phyloP scores from a whole-genome alignment of 2,113 vertebrate species.

The Crocuta crocuta region DNA sequence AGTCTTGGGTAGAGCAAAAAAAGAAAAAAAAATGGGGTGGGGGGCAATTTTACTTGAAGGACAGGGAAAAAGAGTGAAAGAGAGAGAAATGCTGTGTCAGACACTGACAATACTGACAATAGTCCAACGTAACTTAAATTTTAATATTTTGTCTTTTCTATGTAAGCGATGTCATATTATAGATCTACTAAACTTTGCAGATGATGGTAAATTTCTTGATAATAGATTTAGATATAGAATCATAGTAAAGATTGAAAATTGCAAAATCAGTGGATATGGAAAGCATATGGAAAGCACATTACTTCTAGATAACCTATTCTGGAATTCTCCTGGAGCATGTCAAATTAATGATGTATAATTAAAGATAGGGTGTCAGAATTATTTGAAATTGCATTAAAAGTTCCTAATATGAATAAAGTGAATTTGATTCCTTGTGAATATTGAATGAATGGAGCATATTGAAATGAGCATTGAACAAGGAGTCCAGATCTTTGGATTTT shows the following conservation, averaged over 20 bases:
- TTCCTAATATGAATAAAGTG: neutral
- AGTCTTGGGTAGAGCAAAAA: slow-evolving; percentile 84
- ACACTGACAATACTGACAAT: slow-evolving; percentile 74
- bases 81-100: slow-evolving; percentile 61
- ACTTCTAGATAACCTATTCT: slow-evolving; percentile 37
- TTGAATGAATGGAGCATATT: neutral
- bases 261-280: slow-evolving; percentile 42
- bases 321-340: slow-evolving; percentile 46
- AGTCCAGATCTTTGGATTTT: neutral
- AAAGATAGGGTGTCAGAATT: neutral
- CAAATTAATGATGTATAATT: slow-evolving; percentile 49
- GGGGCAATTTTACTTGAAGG: slow-evolving; percentile 86
- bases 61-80: slow-evolving; percentile 30
- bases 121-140: slow-evolving; percentile 69
- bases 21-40: slow-evolving; percentile 82
- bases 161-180: slow-evolving; percentile 51
- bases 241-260: slow-evolving; percentile 48
- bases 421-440: neutral
- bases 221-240: slow-evolving; percentile 50
- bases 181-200: slow-evolving; percentile 62
- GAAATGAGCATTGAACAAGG: neutral
- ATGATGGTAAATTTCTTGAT: slow-evolving; percentile 42
- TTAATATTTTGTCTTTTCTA: slow-evolving; percentile 66
- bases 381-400: slow-evolving; percentile 20
- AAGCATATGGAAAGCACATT: slow-evolving; percentile 43